Percentiles rank a stretch among this genome's conserved stretches.
These are phyloP conservation scores for Pyrochroa serraticornis DNA, from an alignment of 2,888 invertebrate species.

Conservation along the genomic window DNA sequence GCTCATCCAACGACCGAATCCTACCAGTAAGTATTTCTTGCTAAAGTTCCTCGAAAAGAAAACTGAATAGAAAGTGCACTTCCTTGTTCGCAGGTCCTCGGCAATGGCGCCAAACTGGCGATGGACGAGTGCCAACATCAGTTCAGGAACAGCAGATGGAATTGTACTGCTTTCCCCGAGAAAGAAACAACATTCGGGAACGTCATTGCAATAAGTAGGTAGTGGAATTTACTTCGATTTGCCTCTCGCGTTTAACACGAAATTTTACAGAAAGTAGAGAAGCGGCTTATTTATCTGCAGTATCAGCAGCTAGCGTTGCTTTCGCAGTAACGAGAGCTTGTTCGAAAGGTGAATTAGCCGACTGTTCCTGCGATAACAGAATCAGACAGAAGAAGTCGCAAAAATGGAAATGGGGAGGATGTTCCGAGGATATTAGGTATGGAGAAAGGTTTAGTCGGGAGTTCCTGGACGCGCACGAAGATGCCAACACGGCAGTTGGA, in stretches of 20 bases:
- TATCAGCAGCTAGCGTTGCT: slow-evolving; percentile 88
- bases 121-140: slow-evolving; percentile 91
- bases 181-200: slow-evolving; percentile 79
- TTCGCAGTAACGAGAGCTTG: slow-evolving; percentile 88
- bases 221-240: no score
- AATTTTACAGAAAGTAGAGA: slow-evolving; percentile 78
- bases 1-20: slow-evolving; percentile 73
- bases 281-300: slow-evolving; percentile 87
- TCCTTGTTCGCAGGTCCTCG: slow-evolving; percentile 69
- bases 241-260: background rate
- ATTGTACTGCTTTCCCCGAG: slow-evolving; percentile 79
- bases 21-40: slow-evolving; percentile 63
- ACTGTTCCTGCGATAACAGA: slow-evolving; percentile 84
- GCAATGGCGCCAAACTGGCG: slow-evolving; percentile 81
- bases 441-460: slow-evolving; percentile 86
- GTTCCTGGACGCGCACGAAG: slow-evolving; percentile 84
- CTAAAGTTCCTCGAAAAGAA: background rate
- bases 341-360: slow-evolving; percentile 82
- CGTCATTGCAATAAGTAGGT: slow-evolving; percentile 84
- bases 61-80: slow-evolving; percentile 2
- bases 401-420: slow-evolving; percentile 93
- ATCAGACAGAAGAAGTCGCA: slow-evolving; percentile 64
- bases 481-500: slow-evolving; percentile 72
- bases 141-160: slow-evolving; percentile 87
- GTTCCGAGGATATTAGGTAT: slow-evolving; percentile 88